Evolutionary conservation across 1,140 invertebrate genomes (phyloP), one percentile per base, ranked within the genome.

Genomic region (Megalopta genalis): DNA sequence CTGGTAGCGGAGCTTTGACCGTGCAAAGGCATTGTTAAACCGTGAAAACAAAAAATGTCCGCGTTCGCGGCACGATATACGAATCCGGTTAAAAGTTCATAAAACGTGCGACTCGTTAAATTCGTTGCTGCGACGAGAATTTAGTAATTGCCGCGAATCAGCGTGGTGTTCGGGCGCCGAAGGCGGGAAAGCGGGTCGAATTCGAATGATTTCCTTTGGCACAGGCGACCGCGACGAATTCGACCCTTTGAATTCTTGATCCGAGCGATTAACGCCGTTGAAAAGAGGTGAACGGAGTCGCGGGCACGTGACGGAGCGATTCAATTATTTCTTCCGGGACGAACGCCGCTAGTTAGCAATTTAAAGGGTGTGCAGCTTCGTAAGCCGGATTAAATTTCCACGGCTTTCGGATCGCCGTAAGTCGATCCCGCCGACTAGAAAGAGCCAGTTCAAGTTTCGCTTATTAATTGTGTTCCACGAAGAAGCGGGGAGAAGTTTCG

Each of bases 311-410:
- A 67, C 39, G 21, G 52, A 69, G n/a, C 74, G 66, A 77, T 52
- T 77, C 75, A 39, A 65, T 79, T 73, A 79, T 59, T 65, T 65
- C 60, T 54, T 37, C 32, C 25, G n/a, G n/a, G 12, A 32, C 21
- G 64, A 60, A 49, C 67, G 54, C 54, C 12, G 27, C 37, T 66
- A 32, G 62, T 74, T 79, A 79, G 59, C 52, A 46, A 70, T 39
- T 65, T 74, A 66, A 66, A 79, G 21, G 39, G 54, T 42, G 52
- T 39, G 68, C 52, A 39, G n/a, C 21, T 49, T 37, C 49, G 27
- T 37, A 25, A 66, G 77, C 63, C 71, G 60, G 71, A 79, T 79
- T 79, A 74, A 79, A 79, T 74, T 79, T 65, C 63, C 63, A 79
- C 79, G 57, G 66, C 27, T 79, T 73, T 85, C 64, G 49, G 37